phyloP scores from a whole-genome alignment of 2,888 invertebrate species.

The Schrankia costaestrigalis region DNA sequence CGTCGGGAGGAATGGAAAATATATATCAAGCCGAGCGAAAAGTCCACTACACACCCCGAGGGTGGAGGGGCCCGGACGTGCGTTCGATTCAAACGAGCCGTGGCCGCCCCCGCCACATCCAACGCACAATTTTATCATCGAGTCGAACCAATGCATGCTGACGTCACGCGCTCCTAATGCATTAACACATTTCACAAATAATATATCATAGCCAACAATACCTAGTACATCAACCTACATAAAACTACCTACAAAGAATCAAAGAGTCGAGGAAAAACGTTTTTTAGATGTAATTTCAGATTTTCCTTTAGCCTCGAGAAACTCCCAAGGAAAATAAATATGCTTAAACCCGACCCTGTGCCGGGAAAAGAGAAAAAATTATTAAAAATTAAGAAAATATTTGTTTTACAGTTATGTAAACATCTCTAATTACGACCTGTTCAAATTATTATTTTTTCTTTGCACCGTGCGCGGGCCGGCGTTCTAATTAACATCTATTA shows the following conservation, averaged over 20 bases:
- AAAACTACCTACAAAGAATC: too few species aligned
- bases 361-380: constrained; percentile 65
- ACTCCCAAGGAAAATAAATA: constrained; percentile 71
- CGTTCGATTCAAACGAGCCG: constrained; percentile 78
- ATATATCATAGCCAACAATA: too few species aligned
- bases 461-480: constrained; percentile 59
- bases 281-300: constrained; percentile 71
- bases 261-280: constrained; percentile 32
- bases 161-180: constrained; percentile 8
- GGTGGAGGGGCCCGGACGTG: constrained; percentile 71
- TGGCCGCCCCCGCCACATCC: constrained; percentile 49
- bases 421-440: constrained; percentile 80
- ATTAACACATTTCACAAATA: too few species aligned
- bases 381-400: constrained; percentile 79
- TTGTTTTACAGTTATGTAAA: constrained; percentile 78
- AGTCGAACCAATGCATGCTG: constrained; percentile 17
- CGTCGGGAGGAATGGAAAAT: constrained; percentile 77
- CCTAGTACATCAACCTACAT: too few species aligned
- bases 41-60: constrained; percentile 76
- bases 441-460: constrained; percentile 78
- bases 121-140: constrained; percentile 47
- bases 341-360: constrained; percentile 74
- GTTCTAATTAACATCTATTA: constrained; percentile 79
- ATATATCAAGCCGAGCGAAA: constrained; percentile 78
- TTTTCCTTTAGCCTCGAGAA: constrained; percentile 60